phyloP scores from a whole-genome alignment of 2,888 invertebrate species.

The Proisotoma minuta region DNA sequence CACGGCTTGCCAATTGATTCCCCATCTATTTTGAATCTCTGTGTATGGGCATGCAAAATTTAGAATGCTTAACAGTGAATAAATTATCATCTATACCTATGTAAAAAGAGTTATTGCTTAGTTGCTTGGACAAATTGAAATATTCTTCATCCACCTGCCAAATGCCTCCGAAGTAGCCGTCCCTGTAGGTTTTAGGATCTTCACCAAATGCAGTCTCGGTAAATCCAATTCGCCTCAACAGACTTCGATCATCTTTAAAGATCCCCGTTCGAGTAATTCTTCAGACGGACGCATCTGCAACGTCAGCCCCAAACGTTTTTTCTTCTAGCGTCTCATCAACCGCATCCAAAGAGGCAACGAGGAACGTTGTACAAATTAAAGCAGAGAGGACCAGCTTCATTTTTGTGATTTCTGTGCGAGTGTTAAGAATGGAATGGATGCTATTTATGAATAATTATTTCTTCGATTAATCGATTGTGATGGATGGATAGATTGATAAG shows the following conservation, averaged over 20 bases:
- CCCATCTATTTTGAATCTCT: slow-evolving; percentile 1
- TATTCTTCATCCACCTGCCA: slow-evolving; percentile 26
- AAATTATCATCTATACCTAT: neutral
- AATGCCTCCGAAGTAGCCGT: slow-evolving; percentile 27
- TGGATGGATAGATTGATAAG: too few species aligned
- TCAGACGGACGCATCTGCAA: slow-evolving; percentile 18
- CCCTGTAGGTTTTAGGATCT: slow-evolving; percentile 14
- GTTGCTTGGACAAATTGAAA: slow-evolving; percentile 14
- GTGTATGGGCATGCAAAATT: neutral
- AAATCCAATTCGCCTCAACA: slow-evolving; percentile 23
- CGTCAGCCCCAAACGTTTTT: slow-evolving; percentile 20
- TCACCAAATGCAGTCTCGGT: slow-evolving; percentile 26
- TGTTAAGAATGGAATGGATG: too few species aligned
- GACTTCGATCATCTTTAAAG: slow-evolving; percentile 24
- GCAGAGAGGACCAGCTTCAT: too few species aligned
- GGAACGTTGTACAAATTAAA: too few species aligned
- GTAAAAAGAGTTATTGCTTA: slow-evolving; percentile 7
- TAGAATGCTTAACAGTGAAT: too few species aligned
- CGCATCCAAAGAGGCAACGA: neutral
- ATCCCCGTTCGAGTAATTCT: slow-evolving; percentile 15
- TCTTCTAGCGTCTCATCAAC: slow-evolving; percentile 10
- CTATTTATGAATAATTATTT: too few species aligned
- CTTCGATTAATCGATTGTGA: too few species aligned
- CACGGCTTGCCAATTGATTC: slow-evolving; percentile 19
- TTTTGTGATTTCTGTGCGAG: too few species aligned